Base-by-base conservation (phyloP, 2,888 invertebrate genomes). In the Pristionchus mayeri region DNA sequence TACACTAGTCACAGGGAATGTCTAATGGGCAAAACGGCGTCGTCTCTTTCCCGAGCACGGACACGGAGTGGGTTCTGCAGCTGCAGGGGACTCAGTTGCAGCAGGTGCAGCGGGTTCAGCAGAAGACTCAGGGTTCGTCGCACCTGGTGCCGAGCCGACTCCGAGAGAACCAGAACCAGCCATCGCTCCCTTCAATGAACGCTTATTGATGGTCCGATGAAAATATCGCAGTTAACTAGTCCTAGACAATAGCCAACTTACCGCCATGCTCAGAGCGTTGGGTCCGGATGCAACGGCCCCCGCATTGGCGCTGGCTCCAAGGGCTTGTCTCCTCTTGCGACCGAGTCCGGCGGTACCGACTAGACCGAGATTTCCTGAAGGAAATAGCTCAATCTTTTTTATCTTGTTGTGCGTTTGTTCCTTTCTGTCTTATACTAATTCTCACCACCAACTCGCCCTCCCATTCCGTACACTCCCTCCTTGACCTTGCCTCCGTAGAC, bases 401-500 rank as follows among this genome's bases (percentile, higher is more conserved):
- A 44, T 44, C 4, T 30, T 63, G 34, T 30, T 63, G 63, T 34
- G n/a, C 40, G 6, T 24, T n/a, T n/a, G n/a, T n/a, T 44, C 71
- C n/a, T n/a, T n/a, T n/a, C n/a, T 54, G 54, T 54, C 54, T 21
- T 54, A 13, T 54, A 4, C n/a, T 54, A 54, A 54, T 4, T 16
- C 71, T 9, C 24, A 71, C 71, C 71, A 24, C 71, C 71, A 7
- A 71, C 71, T 3, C 71, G 40, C 3, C 71, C 71, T 11, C 71
- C 71, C 71, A 24, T 9, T 7, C 71, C 71, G 13, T 71, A 71
- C 40, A 71, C 71, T 11, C 71, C 71, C 44, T 71, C 71, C 71
- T 71, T 71, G 71, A 71, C 40, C 71, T 71, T 71, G 44, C 71
- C 71, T n/a, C 71, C 71, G 40, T 71, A 71, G n/a, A 71, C 37